Conservation (phyloP, 2,113 vertebrate species). For the Calonectris borealis region DNA sequence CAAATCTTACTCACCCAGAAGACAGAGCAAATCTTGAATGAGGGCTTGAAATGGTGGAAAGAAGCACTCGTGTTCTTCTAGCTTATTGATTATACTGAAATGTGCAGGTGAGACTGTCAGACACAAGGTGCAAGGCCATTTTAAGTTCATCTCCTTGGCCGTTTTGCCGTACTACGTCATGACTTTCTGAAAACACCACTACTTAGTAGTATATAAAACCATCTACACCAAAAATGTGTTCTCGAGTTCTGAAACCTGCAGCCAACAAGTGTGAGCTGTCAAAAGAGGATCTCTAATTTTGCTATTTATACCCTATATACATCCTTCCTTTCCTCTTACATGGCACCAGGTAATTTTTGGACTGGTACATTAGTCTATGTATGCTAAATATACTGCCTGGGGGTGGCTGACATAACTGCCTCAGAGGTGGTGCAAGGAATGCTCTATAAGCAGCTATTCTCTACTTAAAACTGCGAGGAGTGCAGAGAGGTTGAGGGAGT, state of each 20-base stretch:
- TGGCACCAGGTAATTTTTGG: neutral
- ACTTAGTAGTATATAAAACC: neutral
- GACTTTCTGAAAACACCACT: neutral
- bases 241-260: neutral
- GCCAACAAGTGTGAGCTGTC: neutral
- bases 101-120: neutral
- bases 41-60: conserved; percentile 88
- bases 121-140: neutral
- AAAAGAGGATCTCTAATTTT: neutral
- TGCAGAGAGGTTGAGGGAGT: neutral
- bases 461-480: neutral
- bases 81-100: conserved; percentile 83
- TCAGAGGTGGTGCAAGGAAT: neutral
- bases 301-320: neutral
- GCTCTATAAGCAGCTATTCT: neutral
- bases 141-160: neutral
- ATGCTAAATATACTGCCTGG: neutral
- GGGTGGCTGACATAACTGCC: neutral
- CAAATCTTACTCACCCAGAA: conserved; percentile 77
- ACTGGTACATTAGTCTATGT: neutral
- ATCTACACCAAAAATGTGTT: neutral
- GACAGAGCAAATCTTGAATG: conserved; percentile 76
- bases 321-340: neutral
- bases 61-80: conserved; percentile 88
- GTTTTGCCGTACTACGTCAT: neutral